These are phyloP conservation scores for Myanophis thanlyinensis DNA, from an alignment of 2,113 vertebrate genomes.

Conservation along the genomic window DNA sequence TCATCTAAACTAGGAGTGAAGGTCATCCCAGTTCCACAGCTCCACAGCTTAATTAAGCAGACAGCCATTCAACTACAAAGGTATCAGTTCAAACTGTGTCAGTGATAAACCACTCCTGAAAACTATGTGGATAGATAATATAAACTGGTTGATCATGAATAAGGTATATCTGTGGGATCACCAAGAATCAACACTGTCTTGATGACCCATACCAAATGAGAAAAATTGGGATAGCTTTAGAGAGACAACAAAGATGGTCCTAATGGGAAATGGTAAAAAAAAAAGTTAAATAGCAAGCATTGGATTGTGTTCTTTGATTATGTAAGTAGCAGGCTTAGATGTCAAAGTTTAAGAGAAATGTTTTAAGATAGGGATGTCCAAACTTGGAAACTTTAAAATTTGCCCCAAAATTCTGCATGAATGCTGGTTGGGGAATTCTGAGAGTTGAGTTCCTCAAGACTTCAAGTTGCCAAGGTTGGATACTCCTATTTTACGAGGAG, in stretches of 20 bases:
- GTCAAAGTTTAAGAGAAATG: background rate
- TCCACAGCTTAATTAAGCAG: background rate
- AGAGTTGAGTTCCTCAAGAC: background rate
- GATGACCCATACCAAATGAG: background rate
- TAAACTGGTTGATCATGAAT: background rate
- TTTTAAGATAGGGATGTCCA: background rate
- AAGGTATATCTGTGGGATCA: background rate
- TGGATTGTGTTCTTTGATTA: background rate
- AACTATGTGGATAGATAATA: background rate
- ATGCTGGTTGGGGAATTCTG: background rate
- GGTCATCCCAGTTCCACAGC: background rate
- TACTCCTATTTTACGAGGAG: background rate
- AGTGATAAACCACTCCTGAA: background rate
- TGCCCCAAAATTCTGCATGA: background rate
- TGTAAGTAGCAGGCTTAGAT: background rate
- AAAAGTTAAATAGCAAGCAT: background rate
- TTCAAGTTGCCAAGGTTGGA: background rate
- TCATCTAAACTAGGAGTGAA: background rate
- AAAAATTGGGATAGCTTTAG: background rate
- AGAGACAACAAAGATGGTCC: background rate
- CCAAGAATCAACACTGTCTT: background rate
- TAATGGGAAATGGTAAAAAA: background rate
- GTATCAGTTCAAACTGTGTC: background rate
- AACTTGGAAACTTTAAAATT: background rate
- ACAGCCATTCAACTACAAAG: background rate